A percentile compares a stretch with the other conserved stretches of the same genome.
These are phyloP conservation scores for Endotricha flammealis DNA, from an alignment of 2,888 invertebrate species.

Conservation along the genomic window DNA sequence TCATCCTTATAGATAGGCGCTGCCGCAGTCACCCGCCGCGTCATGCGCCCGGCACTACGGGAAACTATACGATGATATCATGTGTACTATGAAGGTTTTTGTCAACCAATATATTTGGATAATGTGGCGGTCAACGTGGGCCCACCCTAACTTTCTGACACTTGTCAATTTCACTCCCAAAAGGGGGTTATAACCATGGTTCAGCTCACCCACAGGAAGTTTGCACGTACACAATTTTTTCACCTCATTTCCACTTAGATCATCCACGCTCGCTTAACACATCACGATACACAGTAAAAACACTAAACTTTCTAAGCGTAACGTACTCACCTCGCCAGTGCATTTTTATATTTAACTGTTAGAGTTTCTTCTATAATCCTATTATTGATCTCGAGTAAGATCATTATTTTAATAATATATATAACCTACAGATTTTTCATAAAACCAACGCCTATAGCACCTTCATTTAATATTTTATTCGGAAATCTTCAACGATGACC, in stretches of 20 bases:
- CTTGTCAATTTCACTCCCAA: slow-evolving; percentile 59
- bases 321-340: slow-evolving; percentile 93
- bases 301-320: slow-evolving; percentile 74
- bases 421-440: slow-evolving; percentile 75
- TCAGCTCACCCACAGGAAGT: slow-evolving; percentile 35
- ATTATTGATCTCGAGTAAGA: slow-evolving; percentile 99
- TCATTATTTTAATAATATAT: slow-evolving; percentile 85
- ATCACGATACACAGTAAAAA: slow-evolving; percentile 54
- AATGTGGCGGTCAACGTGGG: slow-evolving; percentile 66
- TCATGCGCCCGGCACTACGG: slow-evolving; percentile 44
- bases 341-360: slow-evolving; percentile 96
- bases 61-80: slow-evolving; percentile 13
- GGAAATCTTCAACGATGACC: slow-evolving; percentile 68
- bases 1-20: slow-evolving; percentile 66
- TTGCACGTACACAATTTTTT: slow-evolving; percentile 23
- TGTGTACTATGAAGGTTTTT: slow-evolving; percentile 4
- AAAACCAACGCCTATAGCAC: slow-evolving; percentile 77
- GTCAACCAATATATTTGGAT: slow-evolving; percentile 20
- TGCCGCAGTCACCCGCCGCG: slow-evolving; percentile 42
- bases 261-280: slow-evolving; percentile 39
- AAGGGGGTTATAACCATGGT: slow-evolving; percentile 59
- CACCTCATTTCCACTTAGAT: slow-evolving; percentile 23
- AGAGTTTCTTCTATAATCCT: slow-evolving; percentile 98
- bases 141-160: slow-evolving; percentile 72
- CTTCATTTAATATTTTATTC: slow-evolving; percentile 75